Conservation (phyloP, 2,797 vertebrate species). For the Tolypeutes matacus region DNA sequence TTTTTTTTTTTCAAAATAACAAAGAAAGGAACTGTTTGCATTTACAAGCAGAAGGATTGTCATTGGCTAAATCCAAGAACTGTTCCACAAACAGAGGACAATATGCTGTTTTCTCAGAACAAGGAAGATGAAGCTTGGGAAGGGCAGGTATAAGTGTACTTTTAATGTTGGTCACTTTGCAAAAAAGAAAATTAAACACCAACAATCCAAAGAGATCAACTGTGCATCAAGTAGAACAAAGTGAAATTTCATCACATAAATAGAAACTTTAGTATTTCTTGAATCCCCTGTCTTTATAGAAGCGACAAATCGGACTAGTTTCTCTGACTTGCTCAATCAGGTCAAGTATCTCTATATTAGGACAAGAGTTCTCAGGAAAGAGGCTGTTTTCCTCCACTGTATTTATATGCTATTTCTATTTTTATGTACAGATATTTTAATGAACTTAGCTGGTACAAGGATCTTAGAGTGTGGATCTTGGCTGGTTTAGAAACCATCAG, state of each 20-base stretch:
- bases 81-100: background rate
- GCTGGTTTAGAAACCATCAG: background rate
- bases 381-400: background rate
- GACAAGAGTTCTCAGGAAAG: background rate
- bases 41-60: background rate
- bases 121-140: background rate
- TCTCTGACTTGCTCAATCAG: background rate
- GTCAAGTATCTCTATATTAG: background rate
- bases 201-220: background rate
- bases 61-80: background rate
- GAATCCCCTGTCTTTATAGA: background rate
- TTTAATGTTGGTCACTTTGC: background rate
- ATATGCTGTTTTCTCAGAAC: background rate
- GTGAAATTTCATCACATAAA: background rate
- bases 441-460: background rate
- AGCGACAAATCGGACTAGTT: background rate
- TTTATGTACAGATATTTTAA: background rate
- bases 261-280: background rate
- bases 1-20: background rate
- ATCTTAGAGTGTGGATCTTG: background rate
- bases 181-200: background rate
- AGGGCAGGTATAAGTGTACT: background rate
- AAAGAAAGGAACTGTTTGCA: background rate
- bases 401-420: background rate
- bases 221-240: background rate